Percentiles rank a stretch among this genome's conserved stretches.
These are phyloP conservation scores for Laticauda colubrina DNA, from an alignment of 2,113 vertebrate genomes.

Conservation along the genomic window DNA sequence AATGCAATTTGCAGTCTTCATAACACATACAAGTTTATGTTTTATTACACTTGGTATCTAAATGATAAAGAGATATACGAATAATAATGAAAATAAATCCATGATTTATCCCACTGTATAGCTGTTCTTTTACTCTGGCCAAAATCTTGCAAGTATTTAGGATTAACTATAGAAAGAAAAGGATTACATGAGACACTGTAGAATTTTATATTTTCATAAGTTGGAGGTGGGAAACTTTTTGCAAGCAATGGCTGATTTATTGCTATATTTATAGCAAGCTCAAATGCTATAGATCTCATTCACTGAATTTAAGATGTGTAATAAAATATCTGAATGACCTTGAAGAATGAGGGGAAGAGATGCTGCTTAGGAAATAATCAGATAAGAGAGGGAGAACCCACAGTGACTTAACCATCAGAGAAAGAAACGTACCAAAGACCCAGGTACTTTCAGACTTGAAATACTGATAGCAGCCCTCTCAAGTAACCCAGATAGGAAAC, in stretches of 20 bases:
- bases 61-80: not conserved
- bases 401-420: not conserved
- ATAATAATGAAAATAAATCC: not conserved
- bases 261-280: not conserved
- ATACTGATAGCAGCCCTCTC: not conserved
- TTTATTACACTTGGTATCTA: slow-evolving; percentile 37
- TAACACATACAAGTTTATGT: slow-evolving; percentile 57
- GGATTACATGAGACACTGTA: not conserved
- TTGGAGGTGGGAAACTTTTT: not conserved
- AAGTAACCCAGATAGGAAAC: not conserved
- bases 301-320: not conserved
- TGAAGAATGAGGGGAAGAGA: not conserved
- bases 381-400: not conserved
- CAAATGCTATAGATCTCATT: not conserved
- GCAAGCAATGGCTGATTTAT: not conserved
- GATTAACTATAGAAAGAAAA: not conserved
- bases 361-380: not conserved
- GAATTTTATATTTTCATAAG: not conserved
- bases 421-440: not conserved
- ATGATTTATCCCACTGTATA: not conserved
- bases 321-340: not conserved
- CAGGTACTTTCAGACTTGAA: not conserved
- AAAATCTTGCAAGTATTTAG: not conserved
- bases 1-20: slow-evolving; percentile 57
- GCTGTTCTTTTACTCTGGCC: not conserved